These are phyloP conservation scores for Epinephelus malabaricus DNA, from an alignment of 2,797 vertebrate genomes.

Conservation along the genomic window DNA sequence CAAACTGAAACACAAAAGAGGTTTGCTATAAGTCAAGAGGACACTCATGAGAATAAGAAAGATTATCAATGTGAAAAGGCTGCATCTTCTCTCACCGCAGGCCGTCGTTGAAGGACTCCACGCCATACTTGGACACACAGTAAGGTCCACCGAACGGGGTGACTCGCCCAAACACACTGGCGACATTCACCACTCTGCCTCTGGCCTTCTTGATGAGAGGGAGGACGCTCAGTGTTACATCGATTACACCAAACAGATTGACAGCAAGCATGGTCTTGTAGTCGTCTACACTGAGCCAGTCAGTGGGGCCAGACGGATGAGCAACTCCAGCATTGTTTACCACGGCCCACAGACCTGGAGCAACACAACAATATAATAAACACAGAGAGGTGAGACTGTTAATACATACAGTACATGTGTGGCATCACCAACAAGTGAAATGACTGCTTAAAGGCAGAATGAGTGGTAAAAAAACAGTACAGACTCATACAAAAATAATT, in stretches of 20 bases:
- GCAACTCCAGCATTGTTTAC: conserved; percentile 86
- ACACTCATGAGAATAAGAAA: not conserved
- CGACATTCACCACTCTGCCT: conserved; percentile 85
- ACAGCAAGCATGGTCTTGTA: conserved; percentile 82
- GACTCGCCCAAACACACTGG: conserved; percentile 84
- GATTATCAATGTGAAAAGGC: not conserved
- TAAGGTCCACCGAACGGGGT: conserved; percentile 81
- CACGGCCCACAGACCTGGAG: conserved; percentile 85
- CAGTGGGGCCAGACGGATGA: conserved; percentile 70
- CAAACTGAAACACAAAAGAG: conserved; percentile 66
- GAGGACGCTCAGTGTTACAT: conserved; percentile 83
- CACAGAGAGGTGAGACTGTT: not conserved
- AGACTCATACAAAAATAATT: no score
- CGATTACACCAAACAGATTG: conserved; percentile 83
- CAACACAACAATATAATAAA: not conserved
- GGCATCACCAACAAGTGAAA: not conserved
- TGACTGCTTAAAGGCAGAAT: not conserved
- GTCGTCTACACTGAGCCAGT: conserved; percentile 84
- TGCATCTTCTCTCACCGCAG: conserved; percentile 74
- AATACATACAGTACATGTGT: rapidly evolving
- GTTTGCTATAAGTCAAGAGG: not conserved
- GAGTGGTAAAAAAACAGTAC: no score
- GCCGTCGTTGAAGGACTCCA: conserved; percentile 86
- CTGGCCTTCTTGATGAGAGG: conserved; percentile 83
- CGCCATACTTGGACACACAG: conserved; percentile 83